Evolutionary conservation across 2,113 vertebrate species (phyloP).

Genomic region (Pseudopodoces humilis): DNA sequence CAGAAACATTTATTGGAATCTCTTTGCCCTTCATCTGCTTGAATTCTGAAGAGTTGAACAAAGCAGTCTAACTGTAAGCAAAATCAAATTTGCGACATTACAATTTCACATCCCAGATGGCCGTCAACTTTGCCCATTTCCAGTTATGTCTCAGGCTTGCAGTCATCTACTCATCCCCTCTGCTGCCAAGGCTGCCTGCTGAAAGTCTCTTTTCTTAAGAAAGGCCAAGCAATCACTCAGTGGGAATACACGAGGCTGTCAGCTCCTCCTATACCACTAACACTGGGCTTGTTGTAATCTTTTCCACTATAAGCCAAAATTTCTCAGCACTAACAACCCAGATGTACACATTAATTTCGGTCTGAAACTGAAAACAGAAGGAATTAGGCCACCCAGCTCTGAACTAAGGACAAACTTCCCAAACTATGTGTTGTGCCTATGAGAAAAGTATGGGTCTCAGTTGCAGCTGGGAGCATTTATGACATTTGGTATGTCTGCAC

Average conservation of each 20-base stretch:
- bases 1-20: neutral
- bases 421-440: constrained; percentile 29
- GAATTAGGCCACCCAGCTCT: constrained; percentile 59
- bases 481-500: constrained; percentile 63
- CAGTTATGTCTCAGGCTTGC: neutral
- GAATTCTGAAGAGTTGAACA: neutral
- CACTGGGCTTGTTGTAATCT: constrained; percentile 40
- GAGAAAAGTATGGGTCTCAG: constrained; percentile 40
- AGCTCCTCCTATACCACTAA: constrained; percentile 40
- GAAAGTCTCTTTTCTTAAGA: constrained; percentile 19
- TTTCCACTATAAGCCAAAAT: constrained; percentile 66
- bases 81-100: neutral
- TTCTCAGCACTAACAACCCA: constrained; percentile 38
- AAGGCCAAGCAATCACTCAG: neutral
- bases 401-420: constrained; percentile 55
- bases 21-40: neutral
- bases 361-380: constrained; percentile 61
- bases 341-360: constrained; percentile 52
- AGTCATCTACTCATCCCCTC: neutral
- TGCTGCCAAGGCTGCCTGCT: constrained; percentile 20
- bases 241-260: neutral
- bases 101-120: neutral
- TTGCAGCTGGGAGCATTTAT: constrained; percentile 69
- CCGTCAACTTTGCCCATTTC: neutral
- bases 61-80: neutral